Base-by-base conservation (phyloP, 2,113 vertebrate genomes). In the Saimiri boliviensis region DNA sequence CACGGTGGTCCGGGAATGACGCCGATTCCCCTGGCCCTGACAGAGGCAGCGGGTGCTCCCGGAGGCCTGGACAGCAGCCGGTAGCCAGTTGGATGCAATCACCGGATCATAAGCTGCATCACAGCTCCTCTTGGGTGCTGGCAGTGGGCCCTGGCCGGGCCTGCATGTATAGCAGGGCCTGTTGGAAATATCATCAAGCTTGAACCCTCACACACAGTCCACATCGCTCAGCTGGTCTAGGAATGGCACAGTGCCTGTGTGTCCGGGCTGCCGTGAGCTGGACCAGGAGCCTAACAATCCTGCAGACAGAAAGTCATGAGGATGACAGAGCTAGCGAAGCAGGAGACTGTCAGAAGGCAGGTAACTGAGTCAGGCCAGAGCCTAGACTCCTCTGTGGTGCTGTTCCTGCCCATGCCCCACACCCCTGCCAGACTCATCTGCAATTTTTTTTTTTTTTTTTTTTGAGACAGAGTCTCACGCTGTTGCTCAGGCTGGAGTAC, bases 191-290 rank as follows among this genome's bases (percentile, higher is more conserved):
- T 32, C 80, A 37, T 86, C 63, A 14, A 0, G 35, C 73, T 25
- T 37, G 14, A 66, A 73, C 25, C 37, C 73, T 92, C 37, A 35
- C 71, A 19, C 4, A 25, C 6, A 8, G n/a, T 16, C 30, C 47
- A 9, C 32, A 3, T 2, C 5, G 37, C 45, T 60, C 32, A 42
- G 42, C 45, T 3, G 11, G 45, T 71, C 42, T 14, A 52, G 16
- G 35, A 42, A 9, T 0, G 17, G 71, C 49, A 23, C 3, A 6
- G 5, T 8, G 32, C 68, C 35, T 70, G 13, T 0, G 10, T 0
- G 1, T 45, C 7, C 70, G 0, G 74, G 68, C 70, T 49, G 54
- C 16, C 0, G 0, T 23, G 63, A 87, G 68, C 52, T 19, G 77
- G 54, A 45, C 40, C 54, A 20, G 23, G 45, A 85, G 49, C 82